Base-by-base conservation (phyloP, 2,797 vertebrate genomes). In the Erpetoichthys calabaricus region DNA sequence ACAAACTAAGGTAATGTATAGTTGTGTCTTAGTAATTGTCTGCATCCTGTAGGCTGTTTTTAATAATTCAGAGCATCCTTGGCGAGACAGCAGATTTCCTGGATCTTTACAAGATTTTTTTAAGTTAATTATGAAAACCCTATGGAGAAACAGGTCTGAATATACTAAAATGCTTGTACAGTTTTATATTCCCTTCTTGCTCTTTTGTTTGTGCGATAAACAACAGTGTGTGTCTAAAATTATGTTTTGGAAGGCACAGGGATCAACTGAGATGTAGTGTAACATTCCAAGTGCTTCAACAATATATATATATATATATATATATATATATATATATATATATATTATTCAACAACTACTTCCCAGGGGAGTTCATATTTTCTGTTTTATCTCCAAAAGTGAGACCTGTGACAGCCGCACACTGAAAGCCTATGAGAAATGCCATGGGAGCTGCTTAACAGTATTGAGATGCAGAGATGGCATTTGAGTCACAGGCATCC, bases 381-480 rank as follows among this genome's bases (percentile, higher is more conserved):
- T 68, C 69, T 71, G 59, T 75, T 82, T 83, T 78, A 75, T 80
- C 70, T 79, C 64, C 68, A 65, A 64, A 54, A 76, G 68, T 59
- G 71, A 79, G 68, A 68, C 69, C 66, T 67, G 71, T 75, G 77
- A 75, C 74, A 78, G 74, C 62, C 58, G 58, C 61, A 68, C 65
- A 62, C 45, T 65, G 73, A 73, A 75, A 78, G 63, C 62, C 67
- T 41, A 53, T 47, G 64, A 66, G 69, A 78, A 80, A 77, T 75
- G 73, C 68, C 79, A 79, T 60, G 73, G 76, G 78, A 78, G 56
- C 68, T 64, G 62, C 76, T 73, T 67, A 72, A 56, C 63, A 53
- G 75, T 67, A 70, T 75, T 72, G 70, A 73, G 69, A 79, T 73
- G 70, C 67, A 59, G 74, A 69, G 68, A 64, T 80, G 77, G 72